Percentiles rank a stretch among this genome's conserved stretches.
Conservation (phyloP, 2,888 invertebrate genomes). For the Syrphus vitripennis region DNA sequence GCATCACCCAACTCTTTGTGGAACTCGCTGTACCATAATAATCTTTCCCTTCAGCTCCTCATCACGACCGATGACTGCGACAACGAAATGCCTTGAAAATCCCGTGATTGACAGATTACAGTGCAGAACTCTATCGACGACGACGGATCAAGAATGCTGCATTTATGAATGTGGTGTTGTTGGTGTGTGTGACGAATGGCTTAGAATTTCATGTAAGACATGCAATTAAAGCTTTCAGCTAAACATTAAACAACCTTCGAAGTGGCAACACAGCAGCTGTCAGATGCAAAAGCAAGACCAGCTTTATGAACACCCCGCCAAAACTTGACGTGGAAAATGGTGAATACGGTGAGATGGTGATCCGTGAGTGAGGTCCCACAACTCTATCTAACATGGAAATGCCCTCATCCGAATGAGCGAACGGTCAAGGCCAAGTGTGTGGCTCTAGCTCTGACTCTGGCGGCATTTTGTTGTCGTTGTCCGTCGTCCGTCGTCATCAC, state of each 20-base stretch:
- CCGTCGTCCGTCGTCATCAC: constrained; percentile 42
- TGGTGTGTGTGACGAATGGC: constrained; percentile 55
- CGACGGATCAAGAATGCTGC: constrained; percentile 20
- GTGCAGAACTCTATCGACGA: constrained; percentile 61
- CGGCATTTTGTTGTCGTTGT: constrained; percentile 44
- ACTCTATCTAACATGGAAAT: constrained; percentile 56
- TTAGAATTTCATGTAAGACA: constrained; percentile 62
- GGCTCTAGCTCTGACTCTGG: background rate
- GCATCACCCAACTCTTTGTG: constrained; percentile 34
- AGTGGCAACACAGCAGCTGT: constrained; percentile 46
- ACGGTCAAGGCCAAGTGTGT: constrained; percentile 67
- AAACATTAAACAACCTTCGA: constrained; percentile 45
- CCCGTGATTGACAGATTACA: constrained; percentile 69
- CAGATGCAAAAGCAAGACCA: constrained; percentile 25
- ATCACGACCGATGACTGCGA: no score
- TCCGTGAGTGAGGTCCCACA: constrained; percentile 15
- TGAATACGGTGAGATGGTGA: background rate
- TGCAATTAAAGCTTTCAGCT: constrained; percentile 67
- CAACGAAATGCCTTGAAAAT: constrained; percentile 27
- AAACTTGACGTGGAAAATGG: constrained; percentile 63
- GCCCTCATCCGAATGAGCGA: constrained; percentile 30
- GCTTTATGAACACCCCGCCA: constrained; percentile 57
- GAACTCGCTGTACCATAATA: constrained; percentile 38
- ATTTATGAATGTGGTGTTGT: background rate
- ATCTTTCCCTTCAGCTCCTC: constrained; percentile 58